A percentile compares a stretch with the other conserved stretches of the same genome.
These are phyloP conservation scores for Dipus sagitta DNA, from an alignment of 2,797 vertebrate species.

Conservation along the genomic window DNA sequence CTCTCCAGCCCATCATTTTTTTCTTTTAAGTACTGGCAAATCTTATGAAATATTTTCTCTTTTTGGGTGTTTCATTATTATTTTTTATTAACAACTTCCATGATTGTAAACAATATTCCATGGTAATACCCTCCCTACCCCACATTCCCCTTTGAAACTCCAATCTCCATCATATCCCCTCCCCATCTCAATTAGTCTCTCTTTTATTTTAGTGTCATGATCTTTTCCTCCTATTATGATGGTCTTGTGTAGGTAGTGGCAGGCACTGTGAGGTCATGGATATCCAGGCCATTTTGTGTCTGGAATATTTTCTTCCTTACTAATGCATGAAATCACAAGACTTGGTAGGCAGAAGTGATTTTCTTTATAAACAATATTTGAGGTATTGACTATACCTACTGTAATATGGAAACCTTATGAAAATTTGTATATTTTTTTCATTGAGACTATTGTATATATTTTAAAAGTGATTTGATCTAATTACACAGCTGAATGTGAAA, in stretches of 20 bases:
- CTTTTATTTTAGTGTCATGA: no score
- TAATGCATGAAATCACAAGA: neutral
- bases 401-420: neutral
- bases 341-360: neutral
- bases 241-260: no score
- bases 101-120: no score
- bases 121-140: no score
- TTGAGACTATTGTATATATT: neutral
- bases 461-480: neutral
- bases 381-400: neutral
- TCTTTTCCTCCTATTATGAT: no score
- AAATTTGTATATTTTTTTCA: neutral
- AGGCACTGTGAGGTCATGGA: no score
- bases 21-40: neutral
- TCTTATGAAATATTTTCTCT: neutral
- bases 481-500: neutral
- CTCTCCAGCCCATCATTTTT: conserved; percentile 1
- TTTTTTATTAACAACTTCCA: no score
- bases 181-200: no score
- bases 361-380: neutral
- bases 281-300: no score
- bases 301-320: neutral
- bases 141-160: no score
- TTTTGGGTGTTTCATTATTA: no score
- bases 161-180: no score